These are phyloP conservation scores for Pollenia labialis DNA, from an alignment of 2,888 invertebrate species.

Conservation along the genomic window DNA sequence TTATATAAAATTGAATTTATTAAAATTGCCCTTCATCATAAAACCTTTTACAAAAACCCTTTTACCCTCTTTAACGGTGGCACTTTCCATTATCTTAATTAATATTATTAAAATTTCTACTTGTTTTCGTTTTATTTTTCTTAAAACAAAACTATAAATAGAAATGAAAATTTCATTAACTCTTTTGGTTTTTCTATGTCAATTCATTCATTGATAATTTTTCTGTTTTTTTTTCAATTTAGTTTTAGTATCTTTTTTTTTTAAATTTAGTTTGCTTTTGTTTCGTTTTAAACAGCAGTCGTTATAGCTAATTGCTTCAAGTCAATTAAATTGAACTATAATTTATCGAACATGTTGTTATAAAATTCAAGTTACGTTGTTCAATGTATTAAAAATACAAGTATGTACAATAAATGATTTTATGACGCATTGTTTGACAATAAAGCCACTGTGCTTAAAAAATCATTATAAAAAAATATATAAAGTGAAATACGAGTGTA, in stretches of 20 bases:
- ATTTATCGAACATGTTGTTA: constrained; percentile 63
- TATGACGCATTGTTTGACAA: constrained; percentile 47
- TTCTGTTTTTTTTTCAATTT: background rate
- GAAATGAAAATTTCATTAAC: background rate
- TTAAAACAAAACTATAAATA: too few relatives aligned
- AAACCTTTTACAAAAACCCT: background rate
- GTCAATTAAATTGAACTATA: constrained; percentile 74
- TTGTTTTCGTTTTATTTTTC: too few relatives aligned
- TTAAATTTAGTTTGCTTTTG: background rate
- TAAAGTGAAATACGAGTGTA: background rate
- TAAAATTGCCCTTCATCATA: background rate
- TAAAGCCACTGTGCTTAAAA: constrained; percentile 15
- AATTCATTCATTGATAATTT: constrained; percentile 1
- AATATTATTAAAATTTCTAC: too few relatives aligned
- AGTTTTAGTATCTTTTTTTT: background rate
- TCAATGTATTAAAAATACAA: background rate
- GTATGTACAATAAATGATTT: constrained; percentile 6
- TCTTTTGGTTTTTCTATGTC: constrained; percentile 15
- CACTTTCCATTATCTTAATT: too few relatives aligned
- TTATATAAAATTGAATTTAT: background rate
- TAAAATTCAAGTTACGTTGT: background rate
- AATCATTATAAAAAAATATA: background rate
- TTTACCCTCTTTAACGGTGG: background rate
- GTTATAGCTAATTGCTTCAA: constrained; percentile 64
- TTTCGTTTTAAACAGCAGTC: constrained; percentile 31